Conservation (phyloP, 2,797 vertebrate genomes). For the Erithacus rubecula region DNA sequence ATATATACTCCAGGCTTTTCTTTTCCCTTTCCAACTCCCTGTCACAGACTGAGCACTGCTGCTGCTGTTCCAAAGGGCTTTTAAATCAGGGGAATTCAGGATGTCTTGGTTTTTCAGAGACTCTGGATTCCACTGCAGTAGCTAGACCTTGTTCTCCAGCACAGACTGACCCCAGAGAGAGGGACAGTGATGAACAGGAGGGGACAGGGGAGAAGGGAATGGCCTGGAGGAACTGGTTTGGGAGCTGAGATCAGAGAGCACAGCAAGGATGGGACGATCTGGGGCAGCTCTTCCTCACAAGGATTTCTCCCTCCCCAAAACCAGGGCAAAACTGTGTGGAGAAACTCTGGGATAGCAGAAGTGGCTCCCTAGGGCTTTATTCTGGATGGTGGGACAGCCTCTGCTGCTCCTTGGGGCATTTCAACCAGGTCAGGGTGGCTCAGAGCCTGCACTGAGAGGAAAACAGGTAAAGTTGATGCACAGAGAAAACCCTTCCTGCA, state of each 20-base stretch:
- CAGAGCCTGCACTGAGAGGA: fast-evolving
- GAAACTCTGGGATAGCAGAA: not conserved
- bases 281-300: not conserved
- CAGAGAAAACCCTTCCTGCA: not conserved
- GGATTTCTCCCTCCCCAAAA: not conserved
- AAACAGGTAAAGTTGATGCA: not conserved
- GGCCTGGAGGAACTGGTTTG: not conserved
- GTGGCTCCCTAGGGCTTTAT: not conserved
- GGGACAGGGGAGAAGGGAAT: not conserved
- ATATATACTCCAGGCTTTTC: not conserved
- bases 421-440: not conserved
- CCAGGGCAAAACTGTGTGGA: not conserved
- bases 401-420: not conserved
- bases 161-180: not conserved
- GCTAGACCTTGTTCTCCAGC: not conserved
- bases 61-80: not conserved
- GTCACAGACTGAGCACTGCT: not conserved
- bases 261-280: not conserved
- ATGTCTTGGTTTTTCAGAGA: not conserved
- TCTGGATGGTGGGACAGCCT: not conserved
- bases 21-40: not conserved
- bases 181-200: not conserved
- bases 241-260: not conserved
- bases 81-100: not conserved
- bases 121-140: not conserved